Percentiles rank a stretch among this genome's conserved stretches.
Conservation (phyloP, 2,797 vertebrate species). For the Apogon talboti region DNA sequence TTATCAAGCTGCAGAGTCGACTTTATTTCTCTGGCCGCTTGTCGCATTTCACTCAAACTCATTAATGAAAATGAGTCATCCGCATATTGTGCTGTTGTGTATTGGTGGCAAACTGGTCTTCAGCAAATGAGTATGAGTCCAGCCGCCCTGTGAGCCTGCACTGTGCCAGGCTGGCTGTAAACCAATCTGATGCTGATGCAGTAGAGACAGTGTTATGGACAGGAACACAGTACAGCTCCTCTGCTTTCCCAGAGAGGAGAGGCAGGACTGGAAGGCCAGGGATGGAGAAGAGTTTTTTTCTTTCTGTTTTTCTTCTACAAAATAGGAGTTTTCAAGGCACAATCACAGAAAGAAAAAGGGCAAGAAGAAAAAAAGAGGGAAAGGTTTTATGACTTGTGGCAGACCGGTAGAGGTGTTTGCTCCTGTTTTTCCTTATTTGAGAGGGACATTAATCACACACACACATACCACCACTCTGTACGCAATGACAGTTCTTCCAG, state of each 20-base stretch:
- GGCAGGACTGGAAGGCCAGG: slow-evolving; percentile 34
- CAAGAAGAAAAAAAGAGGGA: background rate
- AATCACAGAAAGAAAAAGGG: slow-evolving; percentile 6
- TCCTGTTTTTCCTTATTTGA: slow-evolving; percentile 9
- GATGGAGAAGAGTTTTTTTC: slow-evolving; percentile 11
- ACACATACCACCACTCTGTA: slow-evolving; percentile 23
- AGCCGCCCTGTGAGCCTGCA: slow-evolving; percentile 57
- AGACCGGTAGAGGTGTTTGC: slow-evolving; percentile 23
- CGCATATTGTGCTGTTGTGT: slow-evolving; percentile 47
- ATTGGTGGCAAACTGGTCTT: slow-evolving; percentile 56
- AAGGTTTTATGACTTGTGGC: slow-evolving; percentile 39
- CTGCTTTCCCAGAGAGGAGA: slow-evolving; percentile 47
- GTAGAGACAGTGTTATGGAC: slow-evolving; percentile 68
- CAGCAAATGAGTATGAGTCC: slow-evolving; percentile 43
- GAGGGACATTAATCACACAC: background rate
- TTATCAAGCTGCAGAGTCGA: slow-evolving; percentile 34
- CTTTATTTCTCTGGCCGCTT: slow-evolving; percentile 51
- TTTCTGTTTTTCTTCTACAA: slow-evolving; percentile 24
- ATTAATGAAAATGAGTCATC: slow-evolving; percentile 76
- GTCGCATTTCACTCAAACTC: slow-evolving; percentile 59
- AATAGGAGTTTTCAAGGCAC: slow-evolving; percentile 11
- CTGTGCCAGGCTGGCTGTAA: slow-evolving; percentile 74
- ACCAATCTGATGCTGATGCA: slow-evolving; percentile 81
- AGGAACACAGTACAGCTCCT: slow-evolving; percentile 55
- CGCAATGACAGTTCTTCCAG: slow-evolving; percentile 13